These are phyloP conservation scores for Disparrhopalites patrizii DNA, from an alignment of 2,888 invertebrate species.

Conservation along the genomic window DNA sequence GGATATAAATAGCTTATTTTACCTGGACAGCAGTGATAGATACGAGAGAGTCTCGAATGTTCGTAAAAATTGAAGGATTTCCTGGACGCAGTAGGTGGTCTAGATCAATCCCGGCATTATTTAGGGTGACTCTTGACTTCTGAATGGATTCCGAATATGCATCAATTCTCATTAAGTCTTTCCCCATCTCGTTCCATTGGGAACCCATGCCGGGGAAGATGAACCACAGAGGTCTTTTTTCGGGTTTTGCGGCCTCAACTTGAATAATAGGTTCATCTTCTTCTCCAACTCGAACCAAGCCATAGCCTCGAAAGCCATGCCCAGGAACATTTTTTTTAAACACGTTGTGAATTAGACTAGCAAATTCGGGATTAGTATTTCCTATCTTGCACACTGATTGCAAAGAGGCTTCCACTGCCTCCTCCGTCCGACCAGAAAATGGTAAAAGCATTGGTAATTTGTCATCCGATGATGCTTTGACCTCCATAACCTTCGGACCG, in stretches of 20 bases:
- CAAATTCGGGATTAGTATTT: not conserved
- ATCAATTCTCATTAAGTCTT: constrained; percentile 75
- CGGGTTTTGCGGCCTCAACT: constrained; percentile 3
- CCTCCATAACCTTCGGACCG: not conserved
- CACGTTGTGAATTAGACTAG: constrained; percentile 49
- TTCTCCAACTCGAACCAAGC: not conserved
- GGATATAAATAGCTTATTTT: not conserved
- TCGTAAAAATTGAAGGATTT: constrained; percentile 63
- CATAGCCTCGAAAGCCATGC: constrained; percentile 20
- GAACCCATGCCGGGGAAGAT: constrained; percentile 97
- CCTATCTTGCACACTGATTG: constrained; percentile 44
- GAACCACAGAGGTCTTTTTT: constrained; percentile 72
- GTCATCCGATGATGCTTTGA: not conserved
- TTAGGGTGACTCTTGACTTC: constrained; percentile 67
- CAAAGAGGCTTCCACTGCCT: constrained; percentile 51
- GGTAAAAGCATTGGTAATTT: constrained; percentile 51
- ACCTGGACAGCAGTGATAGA: constrained; percentile 55
- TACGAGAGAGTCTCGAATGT: constrained; percentile 82
- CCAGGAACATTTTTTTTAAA: constrained; percentile 25
- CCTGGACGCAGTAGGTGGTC: constrained; percentile 62
- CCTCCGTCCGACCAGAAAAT: constrained; percentile 55
- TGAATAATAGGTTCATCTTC: constrained; percentile 14
- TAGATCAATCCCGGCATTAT: constrained; percentile 75
- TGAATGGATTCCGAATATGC: constrained; percentile 56
- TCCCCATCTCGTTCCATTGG: constrained; percentile 96